Conservation (phyloP, 2,888 invertebrate genomes). For the Drosophila greeni region DNA sequence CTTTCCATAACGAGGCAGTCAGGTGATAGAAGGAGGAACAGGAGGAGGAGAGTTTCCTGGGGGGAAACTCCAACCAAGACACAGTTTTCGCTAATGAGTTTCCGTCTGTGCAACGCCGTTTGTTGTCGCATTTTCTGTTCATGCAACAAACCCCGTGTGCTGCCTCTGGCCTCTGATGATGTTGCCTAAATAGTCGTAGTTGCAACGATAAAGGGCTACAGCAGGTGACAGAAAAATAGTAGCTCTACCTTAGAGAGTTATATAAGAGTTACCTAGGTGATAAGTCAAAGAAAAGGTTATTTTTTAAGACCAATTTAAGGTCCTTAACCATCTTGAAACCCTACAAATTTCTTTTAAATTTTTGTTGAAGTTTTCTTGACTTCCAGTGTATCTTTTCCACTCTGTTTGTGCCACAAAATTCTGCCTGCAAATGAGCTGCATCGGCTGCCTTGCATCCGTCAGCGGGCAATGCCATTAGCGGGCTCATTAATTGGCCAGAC, state of each 20-base stretch:
- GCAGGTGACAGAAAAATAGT: constrained; percentile 2
- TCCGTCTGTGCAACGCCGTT: constrained; percentile 51
- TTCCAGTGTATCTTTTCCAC: neutral
- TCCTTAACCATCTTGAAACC: neutral
- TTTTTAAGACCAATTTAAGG: neutral
- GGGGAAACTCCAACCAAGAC: constrained; percentile 46
- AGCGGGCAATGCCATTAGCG: constrained; percentile 59
- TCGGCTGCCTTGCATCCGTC: constrained; percentile 44
- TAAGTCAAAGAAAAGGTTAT: neutral
- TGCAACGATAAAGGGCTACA: constrained; percentile 22
- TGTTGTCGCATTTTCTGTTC: constrained; percentile 11
- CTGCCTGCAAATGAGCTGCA: constrained; percentile 40
- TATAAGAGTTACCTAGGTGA: accelerated
- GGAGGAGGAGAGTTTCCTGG: too few species aligned
- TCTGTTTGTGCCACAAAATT: too few species aligned
- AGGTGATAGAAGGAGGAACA: constrained; percentile 39
- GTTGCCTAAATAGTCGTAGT: constrained; percentile 23
- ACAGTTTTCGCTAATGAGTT: constrained; percentile 71
- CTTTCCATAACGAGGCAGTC: constrained; percentile 53
- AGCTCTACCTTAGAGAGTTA: neutral
- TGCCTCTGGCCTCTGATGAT: constrained; percentile 22
- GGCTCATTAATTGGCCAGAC: constrained; percentile 64
- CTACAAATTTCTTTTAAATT: too few species aligned
- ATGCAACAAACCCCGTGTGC: neutral
- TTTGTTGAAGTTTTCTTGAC: too few species aligned